Conservation (phyloP, 2,113 vertebrate species). For the Microtus pennsylvanicus region DNA sequence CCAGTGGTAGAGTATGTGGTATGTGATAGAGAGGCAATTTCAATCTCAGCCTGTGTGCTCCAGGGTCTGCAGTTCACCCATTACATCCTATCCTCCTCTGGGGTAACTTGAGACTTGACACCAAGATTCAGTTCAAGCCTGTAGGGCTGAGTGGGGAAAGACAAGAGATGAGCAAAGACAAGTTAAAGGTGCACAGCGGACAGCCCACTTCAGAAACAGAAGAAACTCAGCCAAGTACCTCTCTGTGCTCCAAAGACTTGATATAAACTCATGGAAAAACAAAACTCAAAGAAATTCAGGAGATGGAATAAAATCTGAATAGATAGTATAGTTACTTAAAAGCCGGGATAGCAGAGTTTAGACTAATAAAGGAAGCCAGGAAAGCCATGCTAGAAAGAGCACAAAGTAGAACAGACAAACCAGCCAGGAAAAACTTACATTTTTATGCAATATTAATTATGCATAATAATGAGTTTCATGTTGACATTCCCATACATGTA, state of each 20-base stretch:
- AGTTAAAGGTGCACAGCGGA: not conserved
- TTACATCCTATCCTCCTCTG: not conserved
- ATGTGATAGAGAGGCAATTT: not conserved
- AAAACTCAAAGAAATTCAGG: constrained; percentile 6
- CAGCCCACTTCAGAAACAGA: constrained; percentile 38
- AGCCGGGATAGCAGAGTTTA: not conserved
- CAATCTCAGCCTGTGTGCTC: not conserved
- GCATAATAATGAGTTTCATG: not conserved
- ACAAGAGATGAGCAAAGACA: not conserved
- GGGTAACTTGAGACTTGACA: not conserved
- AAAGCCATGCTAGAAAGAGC: not conserved
- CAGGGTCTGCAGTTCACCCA: not conserved
- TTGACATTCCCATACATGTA: not conserved
- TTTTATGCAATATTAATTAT: not conserved
- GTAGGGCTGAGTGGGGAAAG: not conserved
- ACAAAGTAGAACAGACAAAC: not conserved
- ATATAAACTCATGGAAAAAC: not conserved
- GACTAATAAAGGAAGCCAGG: constrained; percentile 29
- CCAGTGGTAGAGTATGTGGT: not conserved
- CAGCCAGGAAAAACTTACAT: not conserved
- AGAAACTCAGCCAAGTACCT: not conserved
- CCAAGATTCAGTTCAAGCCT: not conserved
- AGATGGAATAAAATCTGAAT: not conserved
- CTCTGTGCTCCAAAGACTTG: not conserved
- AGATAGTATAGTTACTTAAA: constrained; percentile 1